Conservation (phyloP, 2,113 vertebrate genomes). For the Brachyhypopomus gauderio region DNA sequence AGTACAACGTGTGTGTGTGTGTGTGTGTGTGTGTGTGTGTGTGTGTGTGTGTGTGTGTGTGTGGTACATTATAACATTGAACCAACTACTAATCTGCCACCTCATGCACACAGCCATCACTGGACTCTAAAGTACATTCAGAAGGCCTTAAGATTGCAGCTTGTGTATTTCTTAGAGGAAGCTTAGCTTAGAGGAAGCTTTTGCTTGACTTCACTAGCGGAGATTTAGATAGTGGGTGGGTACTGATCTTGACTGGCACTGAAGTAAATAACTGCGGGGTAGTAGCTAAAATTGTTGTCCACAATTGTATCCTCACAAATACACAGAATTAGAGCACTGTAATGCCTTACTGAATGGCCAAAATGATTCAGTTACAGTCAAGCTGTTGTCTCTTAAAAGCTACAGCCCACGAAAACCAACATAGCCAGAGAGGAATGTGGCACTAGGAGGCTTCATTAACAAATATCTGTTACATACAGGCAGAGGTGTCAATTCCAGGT, state of each 20-base stretch:
- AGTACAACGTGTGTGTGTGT: conserved; percentile 67
- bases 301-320: neutral
- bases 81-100: too few species aligned
- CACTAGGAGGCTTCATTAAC: conserved; percentile 20
- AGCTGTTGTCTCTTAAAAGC: neutral
- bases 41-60: conserved; percentile 4
- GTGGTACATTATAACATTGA: neutral
- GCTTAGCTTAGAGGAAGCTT: too few species aligned
- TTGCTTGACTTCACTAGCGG: too few species aligned
- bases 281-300: neutral
- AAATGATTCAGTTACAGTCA: neutral
- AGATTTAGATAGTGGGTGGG: too few species aligned
- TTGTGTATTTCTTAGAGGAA: too few species aligned
- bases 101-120: too few species aligned
- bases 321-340: neutral
- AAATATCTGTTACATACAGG: conserved; percentile 43
- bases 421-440: neutral
- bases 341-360: neutral
- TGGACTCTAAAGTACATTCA: too few species aligned
- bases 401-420: neutral
- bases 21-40: neutral
- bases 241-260: too few species aligned
- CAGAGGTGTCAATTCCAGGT: too few species aligned
- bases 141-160: too few species aligned
- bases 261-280: too few species aligned